phyloP scores from a whole-genome alignment of 2,113 vertebrate species.

The Siniperca knerii region DNA sequence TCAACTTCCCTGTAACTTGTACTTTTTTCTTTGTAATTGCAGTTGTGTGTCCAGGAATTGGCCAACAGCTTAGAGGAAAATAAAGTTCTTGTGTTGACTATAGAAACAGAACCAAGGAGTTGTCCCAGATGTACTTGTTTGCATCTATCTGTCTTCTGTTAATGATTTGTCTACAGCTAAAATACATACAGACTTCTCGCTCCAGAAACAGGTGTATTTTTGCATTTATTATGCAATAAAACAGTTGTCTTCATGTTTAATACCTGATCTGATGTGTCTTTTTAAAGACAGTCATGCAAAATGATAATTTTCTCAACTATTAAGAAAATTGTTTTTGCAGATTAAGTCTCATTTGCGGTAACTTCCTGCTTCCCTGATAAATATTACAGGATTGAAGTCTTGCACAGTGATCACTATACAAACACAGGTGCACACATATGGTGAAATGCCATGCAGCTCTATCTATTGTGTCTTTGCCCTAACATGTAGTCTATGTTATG shows the following conservation, averaged over 20 bases:
- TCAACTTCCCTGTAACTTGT: constrained; percentile 57
- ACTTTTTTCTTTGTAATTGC: constrained; percentile 52
- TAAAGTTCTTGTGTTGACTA: constrained; percentile 4
- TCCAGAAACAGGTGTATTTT: constrained; percentile 17
- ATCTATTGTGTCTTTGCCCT: constrained; percentile 19
- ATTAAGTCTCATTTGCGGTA: neutral
- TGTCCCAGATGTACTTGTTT: constrained; percentile 23
- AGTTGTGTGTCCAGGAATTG: constrained; percentile 39
- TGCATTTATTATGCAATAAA: constrained; percentile 34
- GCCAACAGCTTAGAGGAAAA: constrained; percentile 32
- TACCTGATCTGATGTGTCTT: neutral
- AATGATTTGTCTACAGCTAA: neutral
- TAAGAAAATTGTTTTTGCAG: neutral
- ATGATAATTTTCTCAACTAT: neutral
- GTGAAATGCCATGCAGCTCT: constrained; percentile 10
- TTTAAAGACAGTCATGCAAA: constrained; percentile 1
- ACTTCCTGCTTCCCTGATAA: neutral
- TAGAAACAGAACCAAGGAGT: constrained; percentile 32
- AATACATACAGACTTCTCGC: neutral
- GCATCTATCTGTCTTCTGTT: constrained; percentile 10
- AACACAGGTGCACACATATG: constrained; percentile 31
- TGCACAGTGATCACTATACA: neutral
- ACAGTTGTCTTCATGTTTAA: constrained; percentile 7
- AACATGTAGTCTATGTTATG: constrained; percentile 15
- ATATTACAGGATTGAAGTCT: neutral